Base-by-base conservation (phyloP, 2,113 vertebrate species). In the Setophaga kirtlandii region DNA sequence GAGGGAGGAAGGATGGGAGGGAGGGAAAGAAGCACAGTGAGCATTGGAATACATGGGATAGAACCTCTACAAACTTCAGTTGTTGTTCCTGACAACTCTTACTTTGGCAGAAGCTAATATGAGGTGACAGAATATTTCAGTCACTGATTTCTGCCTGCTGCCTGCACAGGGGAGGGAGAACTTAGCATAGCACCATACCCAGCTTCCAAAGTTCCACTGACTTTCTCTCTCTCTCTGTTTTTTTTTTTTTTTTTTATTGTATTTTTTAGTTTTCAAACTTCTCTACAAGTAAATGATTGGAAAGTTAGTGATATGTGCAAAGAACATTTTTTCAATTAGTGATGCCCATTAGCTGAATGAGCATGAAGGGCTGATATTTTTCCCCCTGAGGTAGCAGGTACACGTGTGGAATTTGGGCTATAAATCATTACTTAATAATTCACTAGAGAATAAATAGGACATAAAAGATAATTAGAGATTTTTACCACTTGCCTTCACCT, bases 351-450 rank as follows among this genome's bases (percentile, higher is more conserved):
- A 97, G 90, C 86, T 89, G 96, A 96, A 96, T 87, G 76, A 97
- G 70, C 95, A 73, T 88, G 88, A 96, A 90, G 52, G 65, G 94
- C 69, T 97, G 90, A 68, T 94, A 92, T 89, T 96, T 89, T 88
- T 87, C 53, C 83, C 81, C 92, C 95, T 96, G 95, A 95, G 97
- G 97, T 96, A 98, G 60, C 92, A 96, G 89, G 71, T 93, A 95
- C 78, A 96, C 95, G 96, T 87, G 93, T 70, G 83, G 96, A 97
- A 97, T 96, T 95, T 93, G 73, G 80, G 74, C 94, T 89, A 92
- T 94, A 97, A 96, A 93, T 96, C 86, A 95, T 93, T 92, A 93
- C 80, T 97, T 96, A 97, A 97, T 96, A 97, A 97, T 98, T 97
- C 94, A 93, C 90, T 80, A 96, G 92, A 96, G 97, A 97, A 96